phyloP scores from a whole-genome alignment of 2,113 vertebrate genomes.

The Microcebus griseorufus region DNA sequence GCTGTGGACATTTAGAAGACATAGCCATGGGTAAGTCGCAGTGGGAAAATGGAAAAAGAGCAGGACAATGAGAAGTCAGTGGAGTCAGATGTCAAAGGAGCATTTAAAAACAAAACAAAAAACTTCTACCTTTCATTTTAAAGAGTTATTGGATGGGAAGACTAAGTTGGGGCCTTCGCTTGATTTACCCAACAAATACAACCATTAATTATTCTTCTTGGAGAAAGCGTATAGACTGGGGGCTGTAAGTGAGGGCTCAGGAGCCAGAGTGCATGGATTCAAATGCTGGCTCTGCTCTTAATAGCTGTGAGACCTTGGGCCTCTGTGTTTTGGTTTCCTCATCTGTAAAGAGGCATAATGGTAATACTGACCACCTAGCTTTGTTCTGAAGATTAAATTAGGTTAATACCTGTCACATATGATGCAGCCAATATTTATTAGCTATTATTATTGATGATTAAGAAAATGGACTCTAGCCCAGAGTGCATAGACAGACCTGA shows the following conservation, averaged over 20 bases:
- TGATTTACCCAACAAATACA: not conserved
- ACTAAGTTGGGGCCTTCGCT: not conserved
- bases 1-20: not conserved
- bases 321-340: not conserved
- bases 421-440: not conserved
- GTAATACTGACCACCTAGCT: not conserved
- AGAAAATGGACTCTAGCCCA: not conserved
- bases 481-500: not conserved
- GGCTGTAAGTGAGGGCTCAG: not conserved
- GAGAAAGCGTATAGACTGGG: not conserved
- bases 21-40: not conserved
- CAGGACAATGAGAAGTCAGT: not conserved
- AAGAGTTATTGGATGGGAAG: not conserved
- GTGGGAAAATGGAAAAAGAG: not conserved
- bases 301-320: not conserved
- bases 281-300: not conserved
- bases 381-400: not conserved
- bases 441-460: not conserved
- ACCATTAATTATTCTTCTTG: not conserved
- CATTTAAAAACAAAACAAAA: not conserved
- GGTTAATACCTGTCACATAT: not conserved
- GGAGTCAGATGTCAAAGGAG: not conserved
- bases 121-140: not conserved
- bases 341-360: not conserved
- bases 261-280: not conserved